phyloP scores from a whole-genome alignment of 2,888 invertebrate genomes.

The Drosophila glabriapex region DNA sequence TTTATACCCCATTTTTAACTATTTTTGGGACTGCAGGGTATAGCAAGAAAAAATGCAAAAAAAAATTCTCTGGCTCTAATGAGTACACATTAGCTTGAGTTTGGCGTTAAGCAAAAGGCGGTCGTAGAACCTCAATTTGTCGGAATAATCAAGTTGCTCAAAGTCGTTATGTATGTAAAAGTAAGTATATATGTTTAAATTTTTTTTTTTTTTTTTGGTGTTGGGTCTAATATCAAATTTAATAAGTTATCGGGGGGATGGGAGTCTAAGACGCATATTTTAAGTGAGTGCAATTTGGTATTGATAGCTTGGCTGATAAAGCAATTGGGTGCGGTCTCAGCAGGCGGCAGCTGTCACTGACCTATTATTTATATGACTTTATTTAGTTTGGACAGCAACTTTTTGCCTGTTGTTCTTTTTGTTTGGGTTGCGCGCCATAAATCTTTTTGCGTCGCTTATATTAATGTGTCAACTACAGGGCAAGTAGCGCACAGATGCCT shows the following conservation, averaged over 20 bases:
- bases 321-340: conserved; percentile 41
- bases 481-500: conserved; percentile 15
- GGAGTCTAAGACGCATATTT: conserved; percentile 43
- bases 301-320: conserved; percentile 66
- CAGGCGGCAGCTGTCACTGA: conserved; percentile 59
- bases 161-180: conserved; percentile 18
- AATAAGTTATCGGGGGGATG: conserved; percentile 12
- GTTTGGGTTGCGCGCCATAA: conserved; percentile 36
- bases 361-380: conserved; percentile 70
- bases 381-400: conserved; percentile 50
- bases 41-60: neutral
- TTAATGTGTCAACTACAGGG: conserved; percentile 60
- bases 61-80: conserved; percentile 56
- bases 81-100: conserved; percentile 70
- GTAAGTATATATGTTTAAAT: conserved; percentile 1
- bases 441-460: conserved; percentile 42
- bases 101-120: conserved; percentile 43
- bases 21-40: conserved; percentile 6
- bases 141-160: conserved; percentile 66
- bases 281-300: conserved; percentile 71
- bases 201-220: neutral
- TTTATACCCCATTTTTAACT: neutral
- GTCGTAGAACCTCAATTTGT: conserved; percentile 56
- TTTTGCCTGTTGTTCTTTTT: conserved; percentile 24
- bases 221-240: conserved; percentile 28